Evolutionary conservation across 2,888 invertebrate species (phyloP), one percentile per base, ranked within the genome.

Genomic region (Petrophora chlorosata): DNA sequence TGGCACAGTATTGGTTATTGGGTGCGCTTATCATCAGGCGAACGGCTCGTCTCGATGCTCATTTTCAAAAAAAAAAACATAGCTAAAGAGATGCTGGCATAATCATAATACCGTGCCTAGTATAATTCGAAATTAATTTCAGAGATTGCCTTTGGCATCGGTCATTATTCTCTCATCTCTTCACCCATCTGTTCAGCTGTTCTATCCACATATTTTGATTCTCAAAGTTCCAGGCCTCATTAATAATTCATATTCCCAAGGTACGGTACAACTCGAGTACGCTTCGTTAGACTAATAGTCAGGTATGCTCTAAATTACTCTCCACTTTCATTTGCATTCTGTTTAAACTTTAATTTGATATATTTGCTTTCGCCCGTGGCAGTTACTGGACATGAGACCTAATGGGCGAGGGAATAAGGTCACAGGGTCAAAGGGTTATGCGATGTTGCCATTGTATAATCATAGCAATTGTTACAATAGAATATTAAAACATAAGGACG

Each of bases 221-320:
- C 9, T n/a, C 19, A 8, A 48, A 48, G 26, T 48, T 42, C 10
- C 12, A 22, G 17, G 14, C 9, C 4, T 36, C 16, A 42, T 48
- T 10, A 36, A 47, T 47, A 36, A 48, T 48, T 48, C 48, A 42
- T 42, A 42, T 42, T 34, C 42, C 35, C 48, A 14, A 19, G 48
- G 36, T 38, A 48, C 25, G 32, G 17, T 41, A 25, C 16, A 38
- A 30, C 32, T 45, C 16, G 23, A 26, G 17, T 22, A 32, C 32
- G 48, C 36, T 42, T 41, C 41, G 36, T 42, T 42, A 35, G 25
- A 36, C 35, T 42, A 26, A 42, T 48, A 47, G 41, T 34, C 30
- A 30, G 41, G 29, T 40, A 46, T 23, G 40, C 35, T 40, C 28
- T 9, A 35, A 47, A 33, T 46, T 39, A 39, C 33, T 32, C 23